Percentiles rank a stretch among this genome's conserved stretches.
phyloP scores from a whole-genome alignment of 2,888 invertebrate species.

The Pemphredon lugubris region DNA sequence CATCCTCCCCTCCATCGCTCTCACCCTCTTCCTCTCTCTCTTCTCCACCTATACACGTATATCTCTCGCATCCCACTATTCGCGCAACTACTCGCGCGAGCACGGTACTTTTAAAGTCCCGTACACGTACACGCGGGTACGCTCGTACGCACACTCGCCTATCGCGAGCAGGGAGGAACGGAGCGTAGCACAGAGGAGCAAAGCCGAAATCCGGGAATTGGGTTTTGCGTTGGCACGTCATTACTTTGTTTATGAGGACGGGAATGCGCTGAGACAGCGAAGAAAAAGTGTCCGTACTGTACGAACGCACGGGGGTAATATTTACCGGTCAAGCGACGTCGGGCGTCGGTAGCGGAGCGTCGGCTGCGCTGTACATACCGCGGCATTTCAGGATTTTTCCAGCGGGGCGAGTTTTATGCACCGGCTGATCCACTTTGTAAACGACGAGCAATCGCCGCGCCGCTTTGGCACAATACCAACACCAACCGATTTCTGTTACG shows the following conservation, averaged over 20 bases:
- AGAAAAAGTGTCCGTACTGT: conserved; percentile 69
- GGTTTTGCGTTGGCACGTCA: conserved; percentile 68
- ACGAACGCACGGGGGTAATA: conserved; percentile 55
- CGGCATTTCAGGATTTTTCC: conserved; percentile 56
- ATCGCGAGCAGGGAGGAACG: too few relatives aligned
- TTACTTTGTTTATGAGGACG: conserved; percentile 77
- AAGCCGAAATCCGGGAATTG: conserved; percentile 61
- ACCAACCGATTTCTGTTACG: conserved; percentile 44
- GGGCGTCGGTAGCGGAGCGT: conserved; percentile 12
- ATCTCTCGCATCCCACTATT: neutral
- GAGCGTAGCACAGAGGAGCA: conserved; percentile 3
- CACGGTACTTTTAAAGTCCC: neutral
- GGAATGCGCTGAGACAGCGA: conserved; percentile 71
- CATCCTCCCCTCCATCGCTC: conserved; percentile 28
- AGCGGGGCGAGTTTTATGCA: conserved; percentile 52
- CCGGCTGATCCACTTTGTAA: conserved; percentile 64
- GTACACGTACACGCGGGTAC: neutral
- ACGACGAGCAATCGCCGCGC: conserved; percentile 58
- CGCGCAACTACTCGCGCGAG: neutral
- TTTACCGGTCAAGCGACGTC: conserved; percentile 64
- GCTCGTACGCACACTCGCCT: too few relatives aligned
- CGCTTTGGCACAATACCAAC: conserved; percentile 66
- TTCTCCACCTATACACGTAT: neutral
- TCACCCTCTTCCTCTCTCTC: neutral
- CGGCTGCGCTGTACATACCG: conserved; percentile 12